These are phyloP conservation scores for Sciurus vulgaris DNA, from an alignment of 2,797 vertebrate species.

Conservation along the genomic window DNA sequence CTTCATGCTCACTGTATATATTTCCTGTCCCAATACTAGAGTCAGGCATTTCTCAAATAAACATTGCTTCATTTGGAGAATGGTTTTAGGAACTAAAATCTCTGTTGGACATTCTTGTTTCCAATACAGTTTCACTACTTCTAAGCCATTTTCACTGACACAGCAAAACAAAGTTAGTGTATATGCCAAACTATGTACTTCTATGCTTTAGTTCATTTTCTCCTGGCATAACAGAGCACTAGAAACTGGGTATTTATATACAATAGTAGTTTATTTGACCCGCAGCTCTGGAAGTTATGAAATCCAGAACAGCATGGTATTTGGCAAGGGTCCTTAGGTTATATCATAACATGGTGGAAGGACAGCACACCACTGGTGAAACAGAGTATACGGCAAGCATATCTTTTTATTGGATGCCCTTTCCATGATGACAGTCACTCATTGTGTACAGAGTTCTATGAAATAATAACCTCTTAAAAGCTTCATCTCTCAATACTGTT, in stretches of 20 bases:
- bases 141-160: neutral
- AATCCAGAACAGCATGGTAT: neutral
- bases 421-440: neutral
- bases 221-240: neutral
- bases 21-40: neutral
- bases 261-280: neutral
- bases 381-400: neutral
- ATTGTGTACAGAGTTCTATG: neutral
- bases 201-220: neutral
- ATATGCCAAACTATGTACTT: neutral
- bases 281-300: neutral
- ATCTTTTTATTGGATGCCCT: neutral
- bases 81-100: neutral
- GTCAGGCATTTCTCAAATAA: neutral
- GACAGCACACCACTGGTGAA: neutral
- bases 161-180: neutral
- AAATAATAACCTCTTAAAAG: neutral
- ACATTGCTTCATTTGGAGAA: neutral
- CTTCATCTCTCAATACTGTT: neutral
- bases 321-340: neutral
- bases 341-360: neutral
- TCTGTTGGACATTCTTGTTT: neutral
- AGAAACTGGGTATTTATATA: neutral
- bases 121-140: neutral
- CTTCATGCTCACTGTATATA: neutral